phyloP scores from a whole-genome alignment of 2,113 vertebrate species.

The Motacilla tschutschensis region DNA sequence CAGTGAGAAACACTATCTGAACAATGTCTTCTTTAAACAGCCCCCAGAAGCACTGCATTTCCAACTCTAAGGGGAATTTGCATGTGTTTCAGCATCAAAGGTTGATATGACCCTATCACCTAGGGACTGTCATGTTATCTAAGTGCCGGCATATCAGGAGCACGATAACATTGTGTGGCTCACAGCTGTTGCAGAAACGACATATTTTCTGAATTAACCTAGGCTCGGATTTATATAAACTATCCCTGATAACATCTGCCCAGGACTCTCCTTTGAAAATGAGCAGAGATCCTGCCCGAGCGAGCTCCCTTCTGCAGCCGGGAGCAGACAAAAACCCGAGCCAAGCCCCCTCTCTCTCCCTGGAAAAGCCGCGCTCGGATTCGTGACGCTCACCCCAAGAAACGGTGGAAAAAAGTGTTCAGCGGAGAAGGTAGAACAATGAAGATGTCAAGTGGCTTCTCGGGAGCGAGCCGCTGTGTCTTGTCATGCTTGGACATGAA shows the following conservation, averaged over 20 bases:
- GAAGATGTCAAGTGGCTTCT: conserved; percentile 64
- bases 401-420: neutral
- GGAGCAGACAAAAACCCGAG: neutral
- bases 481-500: conserved; percentile 63
- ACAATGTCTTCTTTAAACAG: conserved; percentile 36
- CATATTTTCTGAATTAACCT: conserved; percentile 53
- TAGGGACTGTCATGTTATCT: conserved; percentile 51
- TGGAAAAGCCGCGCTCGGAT: neutral
- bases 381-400: neutral
- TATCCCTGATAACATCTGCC: conserved; percentile 39
- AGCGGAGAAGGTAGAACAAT: conserved; percentile 46
- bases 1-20: conserved; percentile 17
- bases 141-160: conserved; percentile 25
- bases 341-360: neutral
- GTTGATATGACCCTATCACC: conserved; percentile 14
- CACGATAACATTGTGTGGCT: conserved; percentile 49
- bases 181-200: conserved; percentile 24
- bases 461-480: conserved; percentile 32
- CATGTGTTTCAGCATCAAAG: conserved; percentile 56
- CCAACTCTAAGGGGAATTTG: conserved; percentile 47
- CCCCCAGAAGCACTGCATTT: conserved; percentile 18
- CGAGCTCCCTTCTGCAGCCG: neutral
- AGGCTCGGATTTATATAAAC: conserved; percentile 36
- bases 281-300: neutral
- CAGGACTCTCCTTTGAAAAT: conserved; percentile 23